Base-by-base conservation (phyloP, 2,797 vertebrate species). In the Myotis findleyi region DNA sequence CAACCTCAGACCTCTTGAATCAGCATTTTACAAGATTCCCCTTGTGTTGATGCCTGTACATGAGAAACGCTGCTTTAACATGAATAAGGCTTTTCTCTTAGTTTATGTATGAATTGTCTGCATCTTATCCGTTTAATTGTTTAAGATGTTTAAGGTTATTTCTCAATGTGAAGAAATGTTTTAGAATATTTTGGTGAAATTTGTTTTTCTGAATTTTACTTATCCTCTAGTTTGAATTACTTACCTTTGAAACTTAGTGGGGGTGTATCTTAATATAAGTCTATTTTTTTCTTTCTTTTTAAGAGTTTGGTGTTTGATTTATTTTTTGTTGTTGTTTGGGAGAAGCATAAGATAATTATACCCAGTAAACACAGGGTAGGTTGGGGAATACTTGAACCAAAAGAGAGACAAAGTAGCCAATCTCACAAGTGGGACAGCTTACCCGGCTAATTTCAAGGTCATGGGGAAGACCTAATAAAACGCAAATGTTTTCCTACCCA, bases 181-280 rank as follows among this genome's bases (percentile, higher is more conserved):
- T 83, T 72, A 66, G 8, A 87, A 38, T 84, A 51, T 64, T 92
- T 83, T 79, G 36, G 57, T 75, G 36, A 80, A 72, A 73, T 80
- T 79, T 27, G 75, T 27, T 81, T 49, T 80, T 91, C 36, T 64
- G 20, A 87, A 12, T 76, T 85, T 92, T 77, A 88, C 17, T 77
- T 79, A 89, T 77, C 2, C 11, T 55, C 2, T 77, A 41, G 27
- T 79, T 90, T 72, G 38, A 92, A 77, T 95, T 21, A 27, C 4
- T 86, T 87, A 38, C 10, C 59, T 88, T 73, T 41, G 49, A 82
- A 80, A 92, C 23, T 57, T 77, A 41, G 23, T 91, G 89, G 59
- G 71, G 47, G 1, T 85, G 3, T 79, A 77, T 83, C 20, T 68
- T 88, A 73, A 57, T 86, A 51, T 21, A 44, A 75, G 91, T 85